These are phyloP conservation scores for Agapostemon virescens DNA, from an alignment of 2,888 invertebrate species.

Conservation along the genomic window DNA sequence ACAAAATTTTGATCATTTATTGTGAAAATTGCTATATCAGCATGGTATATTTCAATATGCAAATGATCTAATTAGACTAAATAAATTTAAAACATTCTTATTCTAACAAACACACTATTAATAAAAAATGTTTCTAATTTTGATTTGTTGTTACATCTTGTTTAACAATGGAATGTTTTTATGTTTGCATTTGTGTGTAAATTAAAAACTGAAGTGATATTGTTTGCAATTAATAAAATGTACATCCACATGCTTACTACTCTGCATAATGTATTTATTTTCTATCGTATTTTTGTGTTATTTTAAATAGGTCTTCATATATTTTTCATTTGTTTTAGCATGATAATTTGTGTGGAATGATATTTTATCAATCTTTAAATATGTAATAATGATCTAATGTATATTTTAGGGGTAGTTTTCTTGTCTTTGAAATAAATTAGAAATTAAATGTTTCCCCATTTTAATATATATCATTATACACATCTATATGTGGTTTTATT, in stretches of 20 bases:
- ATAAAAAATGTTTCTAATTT: constrained; percentile 14
- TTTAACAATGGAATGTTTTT: constrained; percentile 30
- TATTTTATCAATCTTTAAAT: neutral
- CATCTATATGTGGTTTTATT: neutral
- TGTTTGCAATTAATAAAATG: neutral
- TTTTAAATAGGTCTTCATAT: neutral
- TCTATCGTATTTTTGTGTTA: constrained; percentile 14
- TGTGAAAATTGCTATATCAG: constrained; percentile 15
- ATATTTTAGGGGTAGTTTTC: neutral
- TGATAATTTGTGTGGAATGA: constrained; percentile 26
- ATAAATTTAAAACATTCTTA: neutral
- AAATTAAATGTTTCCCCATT: neutral
- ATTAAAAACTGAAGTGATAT: neutral
- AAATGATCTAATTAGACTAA: constrained; percentile 17
- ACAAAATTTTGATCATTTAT: constrained; percentile 17
- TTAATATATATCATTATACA: neutral
- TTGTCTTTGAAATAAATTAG: neutral
- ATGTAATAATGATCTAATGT: constrained; percentile 9
- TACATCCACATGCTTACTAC: neutral
- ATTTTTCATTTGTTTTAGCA: constrained; percentile 20
- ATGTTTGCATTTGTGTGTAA: constrained; percentile 20
- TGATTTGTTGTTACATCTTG: neutral
- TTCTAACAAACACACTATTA: constrained; percentile 10
- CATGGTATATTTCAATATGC: constrained; percentile 27
- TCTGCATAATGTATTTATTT: neutral